Evolutionary conservation across 2,888 invertebrate genomes (phyloP), one percentile per base, ranked within the genome.

Genomic region (Pelosia muscerda): DNA sequence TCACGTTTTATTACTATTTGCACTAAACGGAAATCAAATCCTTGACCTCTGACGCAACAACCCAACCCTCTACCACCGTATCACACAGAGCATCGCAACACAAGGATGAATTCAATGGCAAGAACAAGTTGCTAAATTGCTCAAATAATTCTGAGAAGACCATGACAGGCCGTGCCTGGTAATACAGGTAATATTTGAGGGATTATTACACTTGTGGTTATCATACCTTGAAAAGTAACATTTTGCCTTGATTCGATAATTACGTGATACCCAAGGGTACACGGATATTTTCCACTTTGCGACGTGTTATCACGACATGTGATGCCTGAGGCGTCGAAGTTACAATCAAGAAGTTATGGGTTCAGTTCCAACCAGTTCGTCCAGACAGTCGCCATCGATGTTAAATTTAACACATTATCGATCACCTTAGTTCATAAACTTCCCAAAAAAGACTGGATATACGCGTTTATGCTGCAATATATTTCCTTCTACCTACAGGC

Each of bases 121-220:
- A 55, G 55, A 55, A 55, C 55, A 8, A 55, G 55, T 55, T 26
- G 23, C 25, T 23, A 55, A 55, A 55, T 55, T 57, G 26, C 57
- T n/a, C 28, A 28, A 57, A 57, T n/a, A 57, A 57, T 57, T 57
- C 57, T 22, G 22, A 62, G 62, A 62, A 53, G 53, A 53, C 53
- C 62, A 49, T 62, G 62, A 31, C 28, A 15, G 53, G 13, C 19
- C 53, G 34, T 34, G 34, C 11, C 63, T 34, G 23, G 23, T 63
- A 63, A 19, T 34, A 1, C n/a, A 19, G 23, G 23, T 54, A 63
- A 19, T 34, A 2, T 11, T 25, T 31, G 53, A 34, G 31, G 31
- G n/a, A n/a, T n/a, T n/a, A n/a, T n/a, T n/a, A n/a, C n/a, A 34
- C 34, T 34, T 63, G 63, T 63, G 63, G 63, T 63, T 55, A 54